Conservation (phyloP, 2,888 invertebrate genomes). For the Strigamia crassipes region DNA sequence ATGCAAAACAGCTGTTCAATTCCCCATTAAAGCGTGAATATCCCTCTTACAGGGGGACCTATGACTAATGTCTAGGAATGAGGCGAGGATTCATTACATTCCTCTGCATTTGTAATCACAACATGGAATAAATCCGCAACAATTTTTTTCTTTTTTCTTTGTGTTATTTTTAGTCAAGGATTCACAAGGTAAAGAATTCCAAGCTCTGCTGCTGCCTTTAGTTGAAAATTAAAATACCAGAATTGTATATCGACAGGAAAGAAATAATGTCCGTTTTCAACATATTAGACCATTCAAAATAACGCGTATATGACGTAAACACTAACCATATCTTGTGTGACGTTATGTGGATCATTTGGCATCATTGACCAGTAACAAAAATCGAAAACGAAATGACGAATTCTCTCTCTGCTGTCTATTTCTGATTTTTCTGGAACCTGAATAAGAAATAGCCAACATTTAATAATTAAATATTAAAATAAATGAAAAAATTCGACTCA, state of each 20-base stretch:
- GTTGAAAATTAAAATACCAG: not conserved
- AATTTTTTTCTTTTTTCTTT: not conserved
- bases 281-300: not conserved
- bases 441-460: not conserved
- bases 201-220: not conserved
- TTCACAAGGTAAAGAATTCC: constrained; percentile 12
- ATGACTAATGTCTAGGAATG: constrained; percentile 19
- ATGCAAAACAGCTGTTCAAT: constrained; percentile 40
- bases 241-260: not conserved
- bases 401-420: constrained; percentile 62
- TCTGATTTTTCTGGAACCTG: constrained; percentile 49
- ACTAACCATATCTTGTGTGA: constrained; percentile 45
- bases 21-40: not conserved
- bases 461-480: not conserved
- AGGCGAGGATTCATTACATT: constrained; percentile 5
- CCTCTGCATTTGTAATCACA: constrained; percentile 23
- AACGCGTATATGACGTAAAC: not conserved
- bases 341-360: constrained; percentile 2
- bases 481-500: not conserved
- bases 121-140: constrained; percentile 15
- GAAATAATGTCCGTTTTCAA: no score
- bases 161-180: constrained; percentile 15
- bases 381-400: constrained; percentile 68
- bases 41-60: not conserved
- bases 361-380: constrained; percentile 62